Base-by-base conservation (phyloP, 2,797 vertebrate genomes). In the Pelodytes ibericus region DNA sequence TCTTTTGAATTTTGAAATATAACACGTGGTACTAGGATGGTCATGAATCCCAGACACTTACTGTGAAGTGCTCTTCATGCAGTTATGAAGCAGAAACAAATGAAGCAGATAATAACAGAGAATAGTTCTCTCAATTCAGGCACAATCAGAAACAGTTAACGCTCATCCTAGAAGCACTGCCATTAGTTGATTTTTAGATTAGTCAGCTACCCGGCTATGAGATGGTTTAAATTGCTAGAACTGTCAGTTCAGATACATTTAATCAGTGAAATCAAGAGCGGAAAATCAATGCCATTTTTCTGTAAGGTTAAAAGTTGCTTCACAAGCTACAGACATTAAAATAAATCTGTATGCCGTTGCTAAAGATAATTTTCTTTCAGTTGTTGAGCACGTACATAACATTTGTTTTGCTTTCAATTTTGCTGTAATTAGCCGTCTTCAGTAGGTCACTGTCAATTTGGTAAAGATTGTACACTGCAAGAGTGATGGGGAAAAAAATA, bases 151-250 rank as follows among this genome's bases (percentile, higher is more conserved):
- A 81, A 81, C 30, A 80, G 61, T 82, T 83, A 83, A 81, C 63
- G 41, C 5, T 81, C 83, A 75, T 73, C 16, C 66, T 73, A 0
- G 56, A 83, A 85, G 26, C 20, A 72, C 16, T 66, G 26, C 27
- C 56, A 75, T 83, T 86, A 79, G 71, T 60, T 78, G 75, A 82
- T 82, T 87, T 39, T 87, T 80, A 73, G n/a, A 84, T 86, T 84
- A 84, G 71, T 72, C 59, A 79, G 75, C 26, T 83, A 73, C 65
- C 84, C 58, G 77, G 31, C 71, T 83, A 60, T 84, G 41, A 80
- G 56, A 72, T 60, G 49, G 58, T 29, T 82, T 72, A 82, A 79
- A 82, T 24, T 73, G 62, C 69, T 77, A 61, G 63, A 79, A 73
- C 70, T 67, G 16, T 82, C 75, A 71, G 27, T 80, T 87, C 64